Evolutionary conservation across 2,113 vertebrate species (phyloP).

Genomic region (Siniperca chuatsi): DNA sequence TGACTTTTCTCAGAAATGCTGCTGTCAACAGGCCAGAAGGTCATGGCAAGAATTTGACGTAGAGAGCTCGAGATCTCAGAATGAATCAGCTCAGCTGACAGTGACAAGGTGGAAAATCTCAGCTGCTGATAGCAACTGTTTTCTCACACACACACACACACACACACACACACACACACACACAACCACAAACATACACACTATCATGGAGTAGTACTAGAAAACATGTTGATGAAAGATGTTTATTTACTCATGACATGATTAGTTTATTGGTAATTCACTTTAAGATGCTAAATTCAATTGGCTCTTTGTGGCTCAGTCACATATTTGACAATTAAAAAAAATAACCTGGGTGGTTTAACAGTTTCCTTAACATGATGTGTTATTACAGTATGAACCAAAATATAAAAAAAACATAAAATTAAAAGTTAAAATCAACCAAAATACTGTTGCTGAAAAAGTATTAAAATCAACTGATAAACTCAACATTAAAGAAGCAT

Average conservation of each 20-base stretch:
- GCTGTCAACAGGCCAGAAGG: slow-evolving; percentile 38
- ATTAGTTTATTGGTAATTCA: slow-evolving; percentile 21
- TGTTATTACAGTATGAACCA: not conserved
- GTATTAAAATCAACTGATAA: not conserved
- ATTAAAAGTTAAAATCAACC: not conserved
- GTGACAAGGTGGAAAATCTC: slow-evolving; percentile 66
- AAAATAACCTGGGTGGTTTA: not conserved
- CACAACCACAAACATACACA: slow-evolving; percentile 21
- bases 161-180: slow-evolving; percentile 25
- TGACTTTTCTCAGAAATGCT: slow-evolving; percentile 13
- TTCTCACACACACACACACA: slow-evolving; percentile 41
- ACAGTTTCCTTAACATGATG: not conserved
- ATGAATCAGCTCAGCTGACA: slow-evolving; percentile 57
- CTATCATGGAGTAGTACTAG: slow-evolving; percentile 6
- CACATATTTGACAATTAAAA: slow-evolving; percentile 2
- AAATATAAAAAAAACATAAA: not conserved
- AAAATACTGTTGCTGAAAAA: not conserved
- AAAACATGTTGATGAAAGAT: slow-evolving; percentile 37
- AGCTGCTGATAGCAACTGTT: slow-evolving; percentile 43
- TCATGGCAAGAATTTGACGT: slow-evolving; percentile 9
- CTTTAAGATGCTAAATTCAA: not conserved
- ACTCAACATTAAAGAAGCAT: not conserved
- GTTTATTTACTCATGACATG: not conserved
- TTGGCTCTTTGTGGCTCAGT: not conserved
- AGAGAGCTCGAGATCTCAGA: slow-evolving; percentile 33